Conservation (phyloP, 1,140 invertebrate species). For the Aphis craccivora region DNA sequence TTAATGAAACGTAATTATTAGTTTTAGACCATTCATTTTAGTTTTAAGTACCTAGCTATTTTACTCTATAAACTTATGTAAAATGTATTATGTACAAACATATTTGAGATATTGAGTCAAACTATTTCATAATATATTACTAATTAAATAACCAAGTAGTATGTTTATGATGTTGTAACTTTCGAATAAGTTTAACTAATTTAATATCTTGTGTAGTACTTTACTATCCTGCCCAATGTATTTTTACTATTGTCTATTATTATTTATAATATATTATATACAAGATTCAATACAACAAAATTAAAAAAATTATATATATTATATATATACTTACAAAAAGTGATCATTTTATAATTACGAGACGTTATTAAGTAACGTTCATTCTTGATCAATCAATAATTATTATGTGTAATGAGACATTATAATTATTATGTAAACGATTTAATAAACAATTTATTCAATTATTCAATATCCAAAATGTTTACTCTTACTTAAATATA, state of each 20-base stretch:
- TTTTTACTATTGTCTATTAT: background rate
- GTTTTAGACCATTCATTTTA: background rate
- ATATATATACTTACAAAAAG: too few species aligned
- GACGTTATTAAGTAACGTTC: background rate
- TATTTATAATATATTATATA: background rate
- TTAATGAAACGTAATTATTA: constrained; percentile 5
- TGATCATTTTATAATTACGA: background rate
- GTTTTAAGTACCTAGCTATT: constrained; percentile 8
- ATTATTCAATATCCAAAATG: background rate
- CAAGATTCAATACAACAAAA: background rate
- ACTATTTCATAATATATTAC: background rate
- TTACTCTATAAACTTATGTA: constrained; percentile 10
- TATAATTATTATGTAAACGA: background rate
- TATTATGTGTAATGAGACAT: background rate
- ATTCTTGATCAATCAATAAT: background rate
- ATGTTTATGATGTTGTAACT: background rate
- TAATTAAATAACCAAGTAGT: background rate
- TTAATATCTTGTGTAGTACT: background rate
- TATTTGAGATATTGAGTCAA: background rate
- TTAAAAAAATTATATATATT: background rate
- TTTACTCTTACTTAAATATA: background rate
- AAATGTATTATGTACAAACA: background rate
- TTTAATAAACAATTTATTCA: background rate
- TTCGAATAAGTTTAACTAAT: background rate
- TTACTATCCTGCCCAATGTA: background rate